A percentile compares a stretch with the other conserved stretches of the same genome.
phyloP scores from a whole-genome alignment of 2,797 vertebrate genomes.

The Poeciliopsis gracilis region DNA sequence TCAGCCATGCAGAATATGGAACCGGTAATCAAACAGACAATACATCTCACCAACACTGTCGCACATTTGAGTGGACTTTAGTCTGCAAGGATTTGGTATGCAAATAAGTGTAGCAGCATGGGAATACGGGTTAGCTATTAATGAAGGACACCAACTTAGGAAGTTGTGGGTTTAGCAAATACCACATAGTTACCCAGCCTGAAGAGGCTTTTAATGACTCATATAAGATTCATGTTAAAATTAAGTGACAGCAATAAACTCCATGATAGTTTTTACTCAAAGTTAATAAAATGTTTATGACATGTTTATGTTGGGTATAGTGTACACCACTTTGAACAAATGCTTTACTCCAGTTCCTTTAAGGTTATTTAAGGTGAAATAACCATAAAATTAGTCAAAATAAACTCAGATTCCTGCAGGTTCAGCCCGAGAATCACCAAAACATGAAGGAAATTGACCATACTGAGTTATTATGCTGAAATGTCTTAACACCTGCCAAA shows the following conservation, averaged over 20 bases:
- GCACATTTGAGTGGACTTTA: slow-evolving; percentile 51
- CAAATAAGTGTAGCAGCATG: slow-evolving; percentile 45
- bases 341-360: neutral
- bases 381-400: neutral
- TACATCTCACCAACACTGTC: slow-evolving; percentile 63
- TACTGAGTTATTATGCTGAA: neutral
- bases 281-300: neutral
- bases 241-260: slow-evolving; percentile 1
- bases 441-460: neutral
- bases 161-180: slow-evolving; percentile 44
- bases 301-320: neutral
- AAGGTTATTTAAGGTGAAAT: neutral
- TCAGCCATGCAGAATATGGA: slow-evolving; percentile 65
- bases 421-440: neutral
- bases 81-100: slow-evolving; percentile 45
- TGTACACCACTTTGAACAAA: neutral
- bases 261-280: neutral
- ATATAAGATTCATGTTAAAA: slow-evolving; percentile 11
- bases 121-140: slow-evolving; percentile 58
- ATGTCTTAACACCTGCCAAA: neutral
- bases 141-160: slow-evolving; percentile 58
- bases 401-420: neutral
- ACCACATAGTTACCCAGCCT: slow-evolving; percentile 20
- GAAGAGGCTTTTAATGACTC: slow-evolving; percentile 26
- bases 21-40: slow-evolving; percentile 65